Conservation (phyloP, 2,797 vertebrate species). For the Schizothorax lantsangensis region DNA sequence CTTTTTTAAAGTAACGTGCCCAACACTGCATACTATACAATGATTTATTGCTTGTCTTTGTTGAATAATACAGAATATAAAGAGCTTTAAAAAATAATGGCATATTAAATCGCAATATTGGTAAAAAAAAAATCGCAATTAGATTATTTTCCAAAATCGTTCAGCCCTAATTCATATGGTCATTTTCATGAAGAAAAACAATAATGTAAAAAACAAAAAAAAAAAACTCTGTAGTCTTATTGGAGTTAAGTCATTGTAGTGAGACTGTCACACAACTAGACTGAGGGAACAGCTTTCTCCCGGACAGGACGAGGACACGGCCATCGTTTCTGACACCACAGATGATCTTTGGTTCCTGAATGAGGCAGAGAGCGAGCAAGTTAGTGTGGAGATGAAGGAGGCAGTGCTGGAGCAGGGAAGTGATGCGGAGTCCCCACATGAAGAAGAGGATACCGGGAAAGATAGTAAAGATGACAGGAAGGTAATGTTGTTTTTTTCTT, state of each 20-base stretch:
- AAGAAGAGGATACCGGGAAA: conserved; percentile 71
- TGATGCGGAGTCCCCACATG: conserved; percentile 74
- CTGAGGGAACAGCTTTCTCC: conserved; percentile 78
- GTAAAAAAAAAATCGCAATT: no score
- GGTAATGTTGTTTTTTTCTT: conserved; percentile 55
- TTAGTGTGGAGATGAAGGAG: conserved; percentile 85
- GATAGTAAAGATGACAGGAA: conserved; percentile 68
- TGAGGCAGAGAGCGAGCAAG: conserved; percentile 87
- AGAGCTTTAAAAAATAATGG: no score
- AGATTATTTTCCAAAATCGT: no score
- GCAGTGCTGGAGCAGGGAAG: conserved; percentile 80
- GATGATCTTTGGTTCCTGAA: conserved; percentile 96
- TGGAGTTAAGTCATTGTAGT: conserved; percentile 3
- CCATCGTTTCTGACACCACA: conserved; percentile 94
- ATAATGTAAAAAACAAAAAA: not conserved
- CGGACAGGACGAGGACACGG: conserved; percentile 92
- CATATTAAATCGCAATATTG: no score
- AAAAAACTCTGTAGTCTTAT: not conserved
- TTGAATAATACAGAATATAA: no score
- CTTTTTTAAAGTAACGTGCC: no score
- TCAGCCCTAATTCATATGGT: no score
- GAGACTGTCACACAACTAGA: conserved; percentile 68
- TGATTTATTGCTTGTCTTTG: no score
- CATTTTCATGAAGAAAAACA: not conserved
- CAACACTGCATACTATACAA: no score